Base-by-base conservation (phyloP, 2,888 invertebrate genomes). In the Heliconius aoede region DNA sequence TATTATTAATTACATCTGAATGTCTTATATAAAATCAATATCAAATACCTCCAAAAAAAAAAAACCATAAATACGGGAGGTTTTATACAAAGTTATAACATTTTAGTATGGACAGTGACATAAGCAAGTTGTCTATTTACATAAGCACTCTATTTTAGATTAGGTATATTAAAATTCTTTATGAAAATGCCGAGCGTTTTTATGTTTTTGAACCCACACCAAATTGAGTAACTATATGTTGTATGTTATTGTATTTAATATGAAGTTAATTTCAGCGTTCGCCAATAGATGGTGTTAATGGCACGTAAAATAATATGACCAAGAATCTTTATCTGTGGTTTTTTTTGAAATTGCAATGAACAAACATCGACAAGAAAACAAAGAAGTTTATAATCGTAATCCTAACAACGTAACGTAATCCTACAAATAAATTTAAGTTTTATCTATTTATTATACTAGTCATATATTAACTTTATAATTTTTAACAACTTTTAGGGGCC, bases 281-380 rank as follows among this genome's bases (percentile, higher is more conserved):
- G 72, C 40, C 36, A 72, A 72, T 11, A 72, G 72, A 72, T 72
- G 32, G 72, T 40, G 72, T 40, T 61, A 61, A 60, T 72, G 60
- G 60, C 72, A 60, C 58, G 60, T 36, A 72, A 60, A 60, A 24
- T 32, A 30, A 62, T 55, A 71, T 24, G 46, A 24, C n/a, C 36
- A 1, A n/a, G n/a, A 11, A 64, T 46, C 46, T 46, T 46, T 46
- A 18, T 9, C 3, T 62, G 69, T 36, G 55, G 71, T 7, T 46
- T 55, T 62, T 36, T 40, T 30, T 30, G 4, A n/a, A 28, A 51
- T 51, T 51, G 24, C 46, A 9, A 51, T 68, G 46, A 26, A 28
- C 28, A 28, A 67, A 46, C 2, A 18, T 40, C 15, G 15, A 15
- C 40, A 15, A 46, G 46, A 46, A 46, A 18, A 46, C 18, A 46